Evolutionary conservation across 2,888 invertebrate genomes (phyloP), one percentile per base, ranked within the genome.

Genomic region (Acanthoscelides obtectus): DNA sequence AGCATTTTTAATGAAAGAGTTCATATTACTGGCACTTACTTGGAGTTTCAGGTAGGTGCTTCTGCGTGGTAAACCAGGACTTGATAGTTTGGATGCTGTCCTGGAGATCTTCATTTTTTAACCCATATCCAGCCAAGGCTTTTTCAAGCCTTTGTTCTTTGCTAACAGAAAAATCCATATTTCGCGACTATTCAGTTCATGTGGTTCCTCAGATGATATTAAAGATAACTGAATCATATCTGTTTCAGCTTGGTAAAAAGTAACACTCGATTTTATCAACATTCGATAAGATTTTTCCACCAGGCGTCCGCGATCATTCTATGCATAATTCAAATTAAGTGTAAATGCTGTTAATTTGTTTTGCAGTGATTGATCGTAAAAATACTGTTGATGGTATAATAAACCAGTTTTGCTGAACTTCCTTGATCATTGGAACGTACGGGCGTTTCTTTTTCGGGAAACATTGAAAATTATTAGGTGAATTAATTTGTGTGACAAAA

Each of bases 21-120:
- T 5, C 25, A 25, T 5, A 25, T 3, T 25, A 25, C 3, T 25
- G 3, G 25, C 20, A 71, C 73, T 69, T 64, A 73, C 73, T 22
- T 45, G 73, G 68, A 25, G 71, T 25, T 69, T 73, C 71, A 4
- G 73, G 73, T 20, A 73, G 67, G 66, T 73, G 66, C 64, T 70
- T 68, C 20, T 72, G 66, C n/a, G 72, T 70, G 64, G 67, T 66
- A 6, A 72, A 69, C 73, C 73, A 73, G 65, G 65, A 22, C 66
- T 70, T 73, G 0, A 72, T 21, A 17, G 20, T 63, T 66, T 70
- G 22, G 22, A 72, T 27, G 22, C 22, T n/a, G 65, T 67, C 71
- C 12, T 69, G 63, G 5, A 71, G 22, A 12, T 73, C 73, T 8
- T 68, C 45, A 12, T 45, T 45, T 45, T 45, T 45, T 6, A 45